These are phyloP conservation scores for Steromphala cineraria DNA, from an alignment of 2,888 invertebrate species.

Conservation along the genomic window DNA sequence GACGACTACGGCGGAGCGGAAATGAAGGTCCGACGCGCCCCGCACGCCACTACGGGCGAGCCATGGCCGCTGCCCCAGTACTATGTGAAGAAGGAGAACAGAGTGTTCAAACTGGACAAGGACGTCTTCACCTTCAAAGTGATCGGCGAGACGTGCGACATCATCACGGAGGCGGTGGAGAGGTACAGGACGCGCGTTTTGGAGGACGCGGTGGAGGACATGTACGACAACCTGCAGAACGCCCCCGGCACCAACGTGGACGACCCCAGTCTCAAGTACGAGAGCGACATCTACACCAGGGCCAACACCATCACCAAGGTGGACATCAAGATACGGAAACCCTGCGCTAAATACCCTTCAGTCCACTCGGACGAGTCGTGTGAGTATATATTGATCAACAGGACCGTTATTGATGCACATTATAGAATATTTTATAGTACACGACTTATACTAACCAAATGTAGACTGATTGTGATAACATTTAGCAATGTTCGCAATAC, in stretches of 20 bases:
- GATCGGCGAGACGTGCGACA: slow-evolving; percentile 78
- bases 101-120: slow-evolving; percentile 52
- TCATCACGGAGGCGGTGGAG: slow-evolving; percentile 79
- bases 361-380: slow-evolving; percentile 67
- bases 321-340: slow-evolving; percentile 59
- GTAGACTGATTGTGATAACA: too few species aligned
- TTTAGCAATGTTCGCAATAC: too few species aligned
- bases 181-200: slow-evolving; percentile 78
- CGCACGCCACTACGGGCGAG: slow-evolving; percentile 77
- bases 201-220: slow-evolving; percentile 59
- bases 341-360: slow-evolving; percentile 58
- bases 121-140: slow-evolving; percentile 55
- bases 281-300: slow-evolving; percentile 46
- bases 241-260: slow-evolving; percentile 60
- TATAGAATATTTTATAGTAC: too few species aligned
- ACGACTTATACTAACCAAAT: too few species aligned
- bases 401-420: too few species aligned
- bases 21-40: slow-evolving; percentile 69
- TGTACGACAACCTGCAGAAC: slow-evolving; percentile 67
- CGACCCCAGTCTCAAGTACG: slow-evolving; percentile 53
- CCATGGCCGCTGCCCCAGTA: slow-evolving; percentile 83
- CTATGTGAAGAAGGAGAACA: slow-evolving; percentile 71
- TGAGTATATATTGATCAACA: slow-evolving; percentile 47
- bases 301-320: slow-evolving; percentile 52
- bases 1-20: slow-evolving; percentile 65